phyloP scores from a whole-genome alignment of 1,140 invertebrate genomes.

The Drosophila truncata region DNA sequence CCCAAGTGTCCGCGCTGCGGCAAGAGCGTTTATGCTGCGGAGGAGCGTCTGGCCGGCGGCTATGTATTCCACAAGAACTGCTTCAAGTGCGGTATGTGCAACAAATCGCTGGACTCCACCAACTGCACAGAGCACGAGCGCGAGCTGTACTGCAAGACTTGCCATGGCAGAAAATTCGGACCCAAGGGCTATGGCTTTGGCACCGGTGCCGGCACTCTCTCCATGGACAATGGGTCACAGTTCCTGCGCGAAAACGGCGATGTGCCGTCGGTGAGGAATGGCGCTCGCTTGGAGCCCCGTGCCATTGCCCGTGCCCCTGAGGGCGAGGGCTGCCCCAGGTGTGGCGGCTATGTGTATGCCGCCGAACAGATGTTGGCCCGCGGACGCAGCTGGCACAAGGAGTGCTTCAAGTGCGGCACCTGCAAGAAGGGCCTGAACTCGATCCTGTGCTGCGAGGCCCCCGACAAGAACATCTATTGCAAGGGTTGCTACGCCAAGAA shows the following conservation, averaged over 20 bases:
- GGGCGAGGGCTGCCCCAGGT: slow-evolving; percentile 95
- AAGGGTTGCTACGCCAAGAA: slow-evolving; percentile 98
- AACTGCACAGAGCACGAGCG: slow-evolving; percentile 98
- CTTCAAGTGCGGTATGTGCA: slow-evolving; percentile 99
- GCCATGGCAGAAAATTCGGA: slow-evolving; percentile 98
- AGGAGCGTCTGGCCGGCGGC: slow-evolving; percentile 98
- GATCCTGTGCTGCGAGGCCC: slow-evolving; percentile 96
- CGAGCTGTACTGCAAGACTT: slow-evolving; percentile 98
- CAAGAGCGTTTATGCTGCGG: slow-evolving; percentile 99
- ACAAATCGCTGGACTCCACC: slow-evolving; percentile 98
- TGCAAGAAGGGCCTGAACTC: slow-evolving; percentile 98
- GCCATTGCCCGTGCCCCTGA: slow-evolving; percentile 93
- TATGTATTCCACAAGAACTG: slow-evolving; percentile 99
- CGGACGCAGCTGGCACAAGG: slow-evolving; percentile 97
- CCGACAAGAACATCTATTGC: slow-evolving; percentile 99
- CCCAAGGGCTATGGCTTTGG: slow-evolving; percentile 99
- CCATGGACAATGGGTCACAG: slow-evolving; percentile 97
- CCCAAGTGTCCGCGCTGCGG: slow-evolving; percentile 99
- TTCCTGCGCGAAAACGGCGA: slow-evolving; percentile 87
- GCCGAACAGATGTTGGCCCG: slow-evolving; percentile 97
- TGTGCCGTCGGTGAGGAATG: slow-evolving; percentile 63
- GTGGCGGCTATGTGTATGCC: slow-evolving; percentile 96
- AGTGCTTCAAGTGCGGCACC: slow-evolving; percentile 97
- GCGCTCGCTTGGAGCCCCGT: slow-evolving; percentile 87
- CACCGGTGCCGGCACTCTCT: slow-evolving; percentile 97